Evolutionary conservation across 2,797 vertebrate species (phyloP), one percentile per base, ranked within the genome.

Genomic region (Menidia menidia): DNA sequence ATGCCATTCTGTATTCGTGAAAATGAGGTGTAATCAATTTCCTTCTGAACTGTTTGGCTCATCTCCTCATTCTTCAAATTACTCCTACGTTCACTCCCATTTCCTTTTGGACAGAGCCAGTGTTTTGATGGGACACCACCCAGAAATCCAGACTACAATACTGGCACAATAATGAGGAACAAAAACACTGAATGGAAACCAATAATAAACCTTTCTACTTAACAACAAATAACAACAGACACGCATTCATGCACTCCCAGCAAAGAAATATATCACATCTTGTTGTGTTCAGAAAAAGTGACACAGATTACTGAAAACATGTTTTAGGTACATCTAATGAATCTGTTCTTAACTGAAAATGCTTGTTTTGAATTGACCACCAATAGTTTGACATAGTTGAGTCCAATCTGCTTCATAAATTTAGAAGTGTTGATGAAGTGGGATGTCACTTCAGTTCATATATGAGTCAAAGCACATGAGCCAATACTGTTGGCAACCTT

Each of bases 21-120:
- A 59, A 51, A 2, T 33, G n/a, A 73, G 61, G 30, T 68, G 18
- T 33, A 43, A 65, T 60, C n/a, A 32, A n/a, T 42, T 64, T 11
- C 4, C 52, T 58, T 68, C 9, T 14, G 4, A 59, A 19, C 19
- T 69, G 30, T 43, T 64, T 35, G 59, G 35, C 15, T 32, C 15
- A 64, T 52, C 16, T 10, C 47, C 53, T 43, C 6, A 0, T 6
- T 55, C 42, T 42, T 47, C 42, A 42, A 39, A 45, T 39, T 7
- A 53, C 15, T 44, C 14, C 30, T 54, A 45, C 41, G 10, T 39
- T 39, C 35, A 45, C 50, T 44, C 31, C 31, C 14, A 60, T 60
- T 45, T 60, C 31, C 59, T 35, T 68, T 44, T 52, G 7, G 45
- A 59, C 45, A 45, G 8, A 58, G 19, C 3, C 39, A 52, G 31